Evolutionary conservation across 2,113 vertebrate species (phyloP), one percentile per base, ranked within the genome.

Genomic region (Oostethus manadensis): DNA sequence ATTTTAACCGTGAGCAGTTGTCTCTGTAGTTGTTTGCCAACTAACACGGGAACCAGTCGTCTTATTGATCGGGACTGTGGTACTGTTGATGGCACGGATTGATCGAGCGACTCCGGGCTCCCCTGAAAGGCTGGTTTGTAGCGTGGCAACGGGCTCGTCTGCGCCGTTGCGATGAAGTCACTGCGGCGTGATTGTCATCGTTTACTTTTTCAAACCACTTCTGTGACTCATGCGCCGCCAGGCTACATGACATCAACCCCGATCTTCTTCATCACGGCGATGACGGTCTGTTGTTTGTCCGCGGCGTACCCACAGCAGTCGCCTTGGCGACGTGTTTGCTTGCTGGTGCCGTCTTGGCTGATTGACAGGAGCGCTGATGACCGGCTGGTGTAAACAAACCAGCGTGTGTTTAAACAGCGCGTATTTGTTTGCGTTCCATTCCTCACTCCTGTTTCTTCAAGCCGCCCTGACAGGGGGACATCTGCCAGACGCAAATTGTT

Each of bases 381-480:
- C 83, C 72, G 76, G 74, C 73, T 63, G 80, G 80, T 61, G 68
- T 87, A 86, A 87, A 86, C 83, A 65, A 77, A 77, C 64, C 81
- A 74, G 80, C 74, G 81, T 77, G 70, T 18, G 15, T 77, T 82
- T 75, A 72, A 80, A 66, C 58, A 51, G 70, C 50, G 64, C 20
- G 75, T 83, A 77, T 67, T 58, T 78, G 83, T 80, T 83, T 67
- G 73, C 57, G 50, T 70, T 81, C 84, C 82, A 33, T 33, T 33
- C 60, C 51, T 73, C 55, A 64, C 53, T 74, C 55, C 50, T 68
- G 71, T 64, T 76, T 77, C 82, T 85, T 72, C 74, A 51, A 29
- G 70, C 61, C 62, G 58, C 14, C 10, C 67, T 73, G 66, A 4
- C 64, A 64, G 55, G 51, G 60, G 76, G 77, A 84, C 80, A 81